phyloP scores from a whole-genome alignment of 2,888 invertebrate genomes.

The Polymixis flavicincta region DNA sequence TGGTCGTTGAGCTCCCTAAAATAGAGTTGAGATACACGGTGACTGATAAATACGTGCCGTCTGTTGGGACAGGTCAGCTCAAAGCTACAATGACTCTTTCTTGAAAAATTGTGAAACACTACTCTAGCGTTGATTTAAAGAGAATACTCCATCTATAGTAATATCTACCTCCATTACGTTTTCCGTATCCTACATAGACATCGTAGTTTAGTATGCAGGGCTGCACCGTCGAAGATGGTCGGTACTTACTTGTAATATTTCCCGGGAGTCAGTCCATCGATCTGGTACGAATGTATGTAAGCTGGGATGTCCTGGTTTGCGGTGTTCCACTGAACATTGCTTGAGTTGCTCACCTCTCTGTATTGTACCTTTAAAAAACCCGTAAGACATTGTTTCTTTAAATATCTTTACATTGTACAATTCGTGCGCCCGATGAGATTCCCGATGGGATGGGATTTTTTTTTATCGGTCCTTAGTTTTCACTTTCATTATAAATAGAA shows the following conservation, averaged over 20 bases:
- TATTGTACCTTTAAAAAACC: conserved; percentile 81
- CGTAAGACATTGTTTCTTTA: neutral
- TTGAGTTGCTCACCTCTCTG: conserved; percentile 83
- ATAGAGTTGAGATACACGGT: too few relatives aligned
- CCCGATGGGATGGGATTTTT: too few relatives aligned
- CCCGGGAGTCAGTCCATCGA: conserved; percentile 93
- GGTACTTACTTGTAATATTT: conserved; percentile 92
- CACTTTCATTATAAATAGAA: neutral
- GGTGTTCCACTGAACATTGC: conserved; percentile 93
- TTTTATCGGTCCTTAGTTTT: too few relatives aligned
- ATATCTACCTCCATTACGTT: neutral
- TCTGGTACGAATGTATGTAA: conserved; percentile 94
- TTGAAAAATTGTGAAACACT: too few relatives aligned
- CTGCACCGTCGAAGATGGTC: conserved; percentile 34
- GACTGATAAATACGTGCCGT: too few relatives aligned
- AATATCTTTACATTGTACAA: neutral
- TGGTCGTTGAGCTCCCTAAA: too few relatives aligned
- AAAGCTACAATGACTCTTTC: too few relatives aligned
- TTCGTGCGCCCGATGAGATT: too few relatives aligned
- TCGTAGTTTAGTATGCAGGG: conserved; percentile 20
- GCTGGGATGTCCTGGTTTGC: conserved; percentile 95
- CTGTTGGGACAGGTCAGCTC: too few relatives aligned
- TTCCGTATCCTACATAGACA: neutral
- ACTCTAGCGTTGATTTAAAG: too few relatives aligned
- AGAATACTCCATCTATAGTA: neutral